These are phyloP conservation scores for Tangara arthus DNA, from an alignment of 2,797 vertebrate genomes.

Conservation along the genomic window DNA sequence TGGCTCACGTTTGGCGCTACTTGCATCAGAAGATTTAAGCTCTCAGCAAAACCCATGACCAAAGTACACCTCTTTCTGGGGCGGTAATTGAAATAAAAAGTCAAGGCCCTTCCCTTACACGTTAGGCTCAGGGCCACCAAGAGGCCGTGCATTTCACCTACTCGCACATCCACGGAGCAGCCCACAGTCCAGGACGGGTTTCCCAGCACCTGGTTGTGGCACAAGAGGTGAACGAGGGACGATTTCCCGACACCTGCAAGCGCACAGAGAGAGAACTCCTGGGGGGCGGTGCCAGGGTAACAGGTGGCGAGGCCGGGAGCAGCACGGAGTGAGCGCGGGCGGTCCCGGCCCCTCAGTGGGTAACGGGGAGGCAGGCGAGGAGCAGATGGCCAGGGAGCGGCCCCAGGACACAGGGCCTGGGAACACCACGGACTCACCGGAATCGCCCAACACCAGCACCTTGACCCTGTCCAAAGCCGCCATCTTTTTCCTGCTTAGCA, in stretches of 20 bases:
- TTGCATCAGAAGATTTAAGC: neutral
- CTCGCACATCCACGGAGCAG: slow-evolving; percentile 96
- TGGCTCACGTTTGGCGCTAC: neutral
- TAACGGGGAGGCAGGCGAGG: too few relatives aligned
- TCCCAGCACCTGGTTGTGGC: slow-evolving; percentile 94
- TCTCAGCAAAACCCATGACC: neutral
- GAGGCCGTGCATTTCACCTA: slow-evolving; percentile 63
- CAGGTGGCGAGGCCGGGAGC: too few relatives aligned
- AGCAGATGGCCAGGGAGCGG: too few relatives aligned
- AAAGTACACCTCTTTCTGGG: neutral
- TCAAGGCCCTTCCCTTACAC: neutral
- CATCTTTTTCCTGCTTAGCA: slow-evolving; percentile 73
- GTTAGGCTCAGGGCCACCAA: neutral
- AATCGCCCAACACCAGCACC: slow-evolving; percentile 95
- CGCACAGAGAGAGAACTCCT: neutral
- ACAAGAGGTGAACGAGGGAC: slow-evolving; percentile 92
- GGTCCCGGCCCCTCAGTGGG: too few relatives aligned
- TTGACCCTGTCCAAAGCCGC: slow-evolving; percentile 93
- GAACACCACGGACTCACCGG: slow-evolving; percentile 76
- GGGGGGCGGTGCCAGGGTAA: too few relatives aligned
- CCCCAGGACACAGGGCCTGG: rapidly evolving
- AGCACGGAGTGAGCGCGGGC: rapidly evolving
- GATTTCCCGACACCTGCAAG: slow-evolving; percentile 94
- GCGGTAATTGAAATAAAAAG: rapidly evolving
- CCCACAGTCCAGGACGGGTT: slow-evolving; percentile 99